A percentile compares a stretch with the other conserved stretches of the same genome.
Evolutionary conservation across 1,140 invertebrate genomes (phyloP).

Genomic region (Prorops nasuta): DNA sequence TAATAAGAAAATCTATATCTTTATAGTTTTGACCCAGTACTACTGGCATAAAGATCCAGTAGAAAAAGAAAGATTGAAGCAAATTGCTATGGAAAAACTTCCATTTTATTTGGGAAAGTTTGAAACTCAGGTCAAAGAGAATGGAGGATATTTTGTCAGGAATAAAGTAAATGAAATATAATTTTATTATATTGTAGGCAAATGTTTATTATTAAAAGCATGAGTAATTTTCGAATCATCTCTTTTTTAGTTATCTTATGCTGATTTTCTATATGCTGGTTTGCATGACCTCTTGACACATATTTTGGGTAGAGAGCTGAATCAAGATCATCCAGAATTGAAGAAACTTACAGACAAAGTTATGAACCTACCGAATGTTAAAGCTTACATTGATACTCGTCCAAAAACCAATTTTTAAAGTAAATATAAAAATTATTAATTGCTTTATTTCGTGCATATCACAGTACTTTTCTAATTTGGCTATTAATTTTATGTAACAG

Average conservation of each 20-base stretch:
- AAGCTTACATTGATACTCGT: constrained; percentile 7
- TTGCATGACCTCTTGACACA: neutral
- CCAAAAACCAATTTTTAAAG: constrained; percentile 9
- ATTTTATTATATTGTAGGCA: too few species aligned
- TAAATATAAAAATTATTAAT: constrained; percentile 6
- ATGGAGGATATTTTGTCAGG: constrained; percentile 6
- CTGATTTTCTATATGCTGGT: constrained; percentile 10
- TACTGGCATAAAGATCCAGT: constrained; percentile 13
- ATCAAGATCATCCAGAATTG: constrained; percentile 9
- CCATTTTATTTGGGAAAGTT: constrained; percentile 7
- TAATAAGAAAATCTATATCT: neutral
- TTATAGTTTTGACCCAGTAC: neutral
- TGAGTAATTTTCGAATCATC: too few species aligned
- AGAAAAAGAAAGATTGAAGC: constrained; percentile 12
- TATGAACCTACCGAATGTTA: neutral
- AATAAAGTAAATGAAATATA: neutral
- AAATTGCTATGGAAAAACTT: neutral
- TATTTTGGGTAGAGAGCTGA: neutral
- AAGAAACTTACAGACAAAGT: constrained; percentile 11
- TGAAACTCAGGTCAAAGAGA: neutral
- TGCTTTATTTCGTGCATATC: constrained; percentile 10
- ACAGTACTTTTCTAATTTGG: too few species aligned
- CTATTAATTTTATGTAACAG: too few species aligned
- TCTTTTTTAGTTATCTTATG: constrained; percentile 13
- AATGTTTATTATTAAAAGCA: too few species aligned